These are phyloP conservation scores for Tamandua tetradactyla DNA, from an alignment of 2,797 vertebrate genomes.

Conservation along the genomic window DNA sequence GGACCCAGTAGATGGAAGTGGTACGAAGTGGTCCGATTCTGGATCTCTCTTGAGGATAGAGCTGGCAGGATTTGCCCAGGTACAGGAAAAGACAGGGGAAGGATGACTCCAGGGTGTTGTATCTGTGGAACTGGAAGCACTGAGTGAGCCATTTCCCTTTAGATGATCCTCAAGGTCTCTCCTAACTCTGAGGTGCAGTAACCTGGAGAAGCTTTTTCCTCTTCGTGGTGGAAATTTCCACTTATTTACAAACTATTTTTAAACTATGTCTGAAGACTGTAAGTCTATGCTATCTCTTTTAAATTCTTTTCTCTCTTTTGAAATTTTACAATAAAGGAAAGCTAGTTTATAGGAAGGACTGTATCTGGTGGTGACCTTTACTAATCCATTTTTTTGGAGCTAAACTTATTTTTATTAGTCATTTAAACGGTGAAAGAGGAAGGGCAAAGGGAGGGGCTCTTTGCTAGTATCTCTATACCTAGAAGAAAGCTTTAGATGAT, in stretches of 20 bases:
- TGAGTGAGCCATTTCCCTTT: not conserved
- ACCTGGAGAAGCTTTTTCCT: not conserved
- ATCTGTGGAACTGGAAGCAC: not conserved
- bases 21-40: not conserved
- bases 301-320: slow-evolving; percentile 22
- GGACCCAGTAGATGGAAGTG: not conserved
- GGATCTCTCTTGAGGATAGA: not conserved
- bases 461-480: too few species aligned
- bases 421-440: too few species aligned
- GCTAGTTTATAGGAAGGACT: too few species aligned
- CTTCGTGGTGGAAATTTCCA: not conserved
- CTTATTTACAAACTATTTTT: slow-evolving; percentile 11
- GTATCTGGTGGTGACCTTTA: too few species aligned
- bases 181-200: not conserved
- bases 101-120: not conserved
- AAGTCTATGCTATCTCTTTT: not conserved
- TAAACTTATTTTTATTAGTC: too few species aligned
- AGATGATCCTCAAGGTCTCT: not conserved
- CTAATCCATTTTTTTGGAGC: too few species aligned
- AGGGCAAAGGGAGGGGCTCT: too few species aligned
- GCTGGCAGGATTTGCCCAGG: not conserved
- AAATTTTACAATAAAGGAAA: not conserved
- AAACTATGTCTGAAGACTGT: not conserved
- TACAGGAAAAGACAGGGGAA: not conserved
- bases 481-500: too few species aligned